A percentile compares a stretch with the other conserved stretches of the same genome.
These are phyloP conservation scores for Sebastes goodei DNA, from an alignment of 2,797 vertebrate genomes.

Conservation along the genomic window DNA sequence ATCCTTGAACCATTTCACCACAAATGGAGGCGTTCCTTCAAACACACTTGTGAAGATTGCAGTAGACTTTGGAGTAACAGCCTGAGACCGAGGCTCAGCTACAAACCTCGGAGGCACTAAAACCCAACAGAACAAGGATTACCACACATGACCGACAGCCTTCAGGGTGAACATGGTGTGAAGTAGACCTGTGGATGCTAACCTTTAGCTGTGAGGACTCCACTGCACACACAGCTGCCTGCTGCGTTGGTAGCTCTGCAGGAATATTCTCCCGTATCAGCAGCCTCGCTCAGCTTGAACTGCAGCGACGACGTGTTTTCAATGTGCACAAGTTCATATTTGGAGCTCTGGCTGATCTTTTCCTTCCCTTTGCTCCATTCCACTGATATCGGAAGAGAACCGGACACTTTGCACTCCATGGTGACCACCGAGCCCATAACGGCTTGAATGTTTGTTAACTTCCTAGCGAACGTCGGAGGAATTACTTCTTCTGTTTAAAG, in stretches of 20 bases:
- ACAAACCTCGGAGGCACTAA: constrained; percentile 91
- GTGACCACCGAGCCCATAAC: constrained; percentile 86
- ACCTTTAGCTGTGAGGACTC: constrained; percentile 83
- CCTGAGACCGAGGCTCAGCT: constrained; percentile 85
- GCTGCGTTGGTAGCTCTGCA: constrained; percentile 89
- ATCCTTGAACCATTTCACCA: constrained; percentile 93
- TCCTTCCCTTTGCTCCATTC: constrained; percentile 92
- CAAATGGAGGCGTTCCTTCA: constrained; percentile 92
- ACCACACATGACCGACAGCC: not conserved
- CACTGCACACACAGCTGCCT: constrained; percentile 88
- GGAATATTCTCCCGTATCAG: constrained; percentile 90
- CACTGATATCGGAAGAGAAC: constrained; percentile 89
- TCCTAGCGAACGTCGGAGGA: constrained; percentile 90
- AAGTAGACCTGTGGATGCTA: constrained; percentile 34
- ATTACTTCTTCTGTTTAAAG: constrained; percentile 87
- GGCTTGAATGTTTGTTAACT: constrained; percentile 88
- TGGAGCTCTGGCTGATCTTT: constrained; percentile 85
- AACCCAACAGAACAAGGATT: constrained; percentile 51
- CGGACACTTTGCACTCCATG: constrained; percentile 90
- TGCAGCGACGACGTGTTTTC: constrained; percentile 86
- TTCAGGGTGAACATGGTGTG: not conserved
- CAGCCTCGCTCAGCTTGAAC: constrained; percentile 83
- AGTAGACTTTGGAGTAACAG: constrained; percentile 86
- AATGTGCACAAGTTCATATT: constrained; percentile 84
- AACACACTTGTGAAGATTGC: constrained; percentile 89